Percentiles rank a stretch among this genome's conserved stretches.
phyloP scores from a whole-genome alignment of 2,113 vertebrate species.

The Oreochromis aureus region DNA sequence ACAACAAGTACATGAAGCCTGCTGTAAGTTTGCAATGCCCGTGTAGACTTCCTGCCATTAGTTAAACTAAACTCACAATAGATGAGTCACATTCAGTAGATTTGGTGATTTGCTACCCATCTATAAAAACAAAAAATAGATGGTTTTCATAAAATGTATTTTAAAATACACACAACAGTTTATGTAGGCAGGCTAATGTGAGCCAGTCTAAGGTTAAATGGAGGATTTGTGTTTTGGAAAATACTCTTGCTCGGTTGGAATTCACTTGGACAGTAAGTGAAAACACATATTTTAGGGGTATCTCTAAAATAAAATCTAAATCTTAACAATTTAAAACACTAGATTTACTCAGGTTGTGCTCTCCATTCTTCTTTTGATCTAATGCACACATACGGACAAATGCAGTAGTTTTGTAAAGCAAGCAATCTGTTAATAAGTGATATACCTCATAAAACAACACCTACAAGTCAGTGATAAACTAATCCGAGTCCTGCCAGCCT shows the following conservation, averaged over 20 bases:
- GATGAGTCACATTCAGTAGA: background rate
- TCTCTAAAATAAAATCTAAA: background rate
- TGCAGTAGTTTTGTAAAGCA: background rate
- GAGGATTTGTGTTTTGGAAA: background rate
- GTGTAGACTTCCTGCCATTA: background rate
- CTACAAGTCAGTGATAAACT: background rate
- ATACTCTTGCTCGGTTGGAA: background rate
- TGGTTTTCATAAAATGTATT: background rate
- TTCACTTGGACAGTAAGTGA: background rate
- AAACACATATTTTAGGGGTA: background rate
- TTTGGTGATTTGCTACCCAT: background rate
- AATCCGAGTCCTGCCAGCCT: background rate
- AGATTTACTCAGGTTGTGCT: background rate
- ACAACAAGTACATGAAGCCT: background rate
- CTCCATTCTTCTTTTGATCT: background rate
- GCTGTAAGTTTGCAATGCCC: background rate
- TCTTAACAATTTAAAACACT: background rate
- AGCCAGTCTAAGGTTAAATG: background rate
- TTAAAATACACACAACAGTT: background rate
- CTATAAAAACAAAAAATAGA: background rate
- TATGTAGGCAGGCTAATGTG: background rate
- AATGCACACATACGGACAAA: background rate
- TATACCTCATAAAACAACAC: background rate
- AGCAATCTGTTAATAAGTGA: slow-evolving; percentile 4
- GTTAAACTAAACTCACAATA: background rate